Percentiles rank a stretch among this genome's conserved stretches.
Conservation (phyloP, 2,797 vertebrate genomes). For the Aulostomus chinensis region DNA sequence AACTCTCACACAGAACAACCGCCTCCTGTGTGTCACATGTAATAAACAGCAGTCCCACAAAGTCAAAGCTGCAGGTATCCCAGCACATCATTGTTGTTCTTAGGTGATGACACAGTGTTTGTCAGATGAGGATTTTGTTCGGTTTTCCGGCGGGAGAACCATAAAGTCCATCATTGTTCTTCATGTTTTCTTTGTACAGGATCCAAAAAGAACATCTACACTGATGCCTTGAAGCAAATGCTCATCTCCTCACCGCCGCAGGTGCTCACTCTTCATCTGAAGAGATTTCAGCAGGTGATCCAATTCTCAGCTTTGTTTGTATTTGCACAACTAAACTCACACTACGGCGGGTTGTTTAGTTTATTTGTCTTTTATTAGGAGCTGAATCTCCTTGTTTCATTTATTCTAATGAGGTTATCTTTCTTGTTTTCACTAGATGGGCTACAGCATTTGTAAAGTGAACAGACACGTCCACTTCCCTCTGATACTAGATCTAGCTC, state of each 20-base stretch:
- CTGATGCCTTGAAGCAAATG: conserved; percentile 96
- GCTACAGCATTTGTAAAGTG: conserved; percentile 92
- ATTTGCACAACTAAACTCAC: background rate
- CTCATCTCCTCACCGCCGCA: conserved; percentile 90
- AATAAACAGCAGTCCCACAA: conserved; percentile 73
- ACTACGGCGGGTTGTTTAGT: background rate
- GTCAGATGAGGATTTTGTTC: background rate
- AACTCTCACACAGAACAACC: conserved; percentile 88
- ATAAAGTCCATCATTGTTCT: background rate
- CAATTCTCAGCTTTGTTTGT: background rate
- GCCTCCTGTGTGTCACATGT: conserved; percentile 91
- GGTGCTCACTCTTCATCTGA: conserved; percentile 94
- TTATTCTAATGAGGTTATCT: background rate
- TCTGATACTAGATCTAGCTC: conserved; percentile 90
- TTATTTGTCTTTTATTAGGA: background rate
- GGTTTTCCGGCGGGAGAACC: background rate
- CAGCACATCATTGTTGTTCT: too few relatives aligned
- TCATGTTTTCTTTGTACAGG: conserved; percentile 66
- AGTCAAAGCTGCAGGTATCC: conserved; percentile 63
- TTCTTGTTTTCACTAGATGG: conserved; percentile 78
- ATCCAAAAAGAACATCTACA: conserved; percentile 88
- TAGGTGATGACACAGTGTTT: too few relatives aligned
- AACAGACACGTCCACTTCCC: conserved; percentile 93
- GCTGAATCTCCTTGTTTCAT: background rate
- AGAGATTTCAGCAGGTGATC: conserved; percentile 94